Conservation (phyloP, 2,797 vertebrate genomes). For the Lithobates pipiens region DNA sequence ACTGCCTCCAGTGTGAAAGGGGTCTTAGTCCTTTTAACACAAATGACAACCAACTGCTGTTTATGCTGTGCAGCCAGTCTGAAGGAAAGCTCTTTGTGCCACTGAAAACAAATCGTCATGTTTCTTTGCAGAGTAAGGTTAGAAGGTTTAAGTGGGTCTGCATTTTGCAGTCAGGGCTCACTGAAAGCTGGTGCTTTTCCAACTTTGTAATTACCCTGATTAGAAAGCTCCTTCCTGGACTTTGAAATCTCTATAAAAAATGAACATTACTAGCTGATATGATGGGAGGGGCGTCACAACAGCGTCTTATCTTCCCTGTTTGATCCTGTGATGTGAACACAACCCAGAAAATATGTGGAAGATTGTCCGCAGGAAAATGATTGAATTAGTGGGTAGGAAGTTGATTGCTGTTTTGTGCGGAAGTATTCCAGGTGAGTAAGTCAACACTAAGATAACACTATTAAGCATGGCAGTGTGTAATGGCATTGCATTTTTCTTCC, state of each 20-base stretch:
- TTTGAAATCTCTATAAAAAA: slow-evolving; percentile 60
- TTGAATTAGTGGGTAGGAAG: slow-evolving; percentile 61
- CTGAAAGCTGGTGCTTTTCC: slow-evolving; percentile 54
- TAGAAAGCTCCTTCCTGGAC: slow-evolving; percentile 57
- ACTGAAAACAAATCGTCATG: slow-evolving; percentile 1
- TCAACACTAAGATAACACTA: slow-evolving; percentile 24
- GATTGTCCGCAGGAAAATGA: slow-evolving; percentile 57
- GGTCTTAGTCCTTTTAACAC: too few relatives aligned
- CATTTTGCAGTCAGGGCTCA: slow-evolving; percentile 4
- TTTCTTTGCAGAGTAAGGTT: slow-evolving; percentile 41
- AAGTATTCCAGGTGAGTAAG: slow-evolving; percentile 49
- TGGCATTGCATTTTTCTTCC: not conserved
- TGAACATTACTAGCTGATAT: slow-evolving; percentile 49
- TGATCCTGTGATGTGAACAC: slow-evolving; percentile 65
- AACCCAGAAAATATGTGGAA: slow-evolving; percentile 55
- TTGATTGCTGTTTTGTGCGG: slow-evolving; percentile 47
- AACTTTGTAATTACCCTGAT: slow-evolving; percentile 44
- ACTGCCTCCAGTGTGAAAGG: too few relatives aligned
- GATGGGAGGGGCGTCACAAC: slow-evolving; percentile 56
- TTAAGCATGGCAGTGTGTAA: not conserved
- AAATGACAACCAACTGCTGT: too few relatives aligned
- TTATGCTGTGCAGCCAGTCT: not conserved
- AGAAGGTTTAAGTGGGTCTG: not conserved
- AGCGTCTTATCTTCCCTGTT: slow-evolving; percentile 61
- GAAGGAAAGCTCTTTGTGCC: not conserved